Percentiles rank a stretch among this genome's conserved stretches.
Conservation (phyloP, 2,113 vertebrate genomes). For the Halcyon senegalensis region DNA sequence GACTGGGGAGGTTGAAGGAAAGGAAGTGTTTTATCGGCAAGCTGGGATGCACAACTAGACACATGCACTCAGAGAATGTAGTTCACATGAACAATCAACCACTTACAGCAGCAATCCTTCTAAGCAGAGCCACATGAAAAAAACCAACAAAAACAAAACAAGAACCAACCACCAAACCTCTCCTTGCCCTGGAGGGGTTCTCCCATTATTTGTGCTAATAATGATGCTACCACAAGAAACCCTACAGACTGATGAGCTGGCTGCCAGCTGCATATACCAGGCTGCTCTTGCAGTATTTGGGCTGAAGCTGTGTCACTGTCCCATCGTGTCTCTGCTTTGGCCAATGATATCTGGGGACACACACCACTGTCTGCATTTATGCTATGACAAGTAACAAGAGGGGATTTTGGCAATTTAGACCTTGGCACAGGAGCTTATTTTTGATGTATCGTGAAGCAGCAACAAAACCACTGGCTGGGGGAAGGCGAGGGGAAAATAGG, state of each 20-base stretch:
- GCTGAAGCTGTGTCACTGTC: neutral
- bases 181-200: neutral
- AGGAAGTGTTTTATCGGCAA: fast-evolving
- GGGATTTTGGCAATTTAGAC: neutral
- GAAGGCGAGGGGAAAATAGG: neutral
- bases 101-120: neutral
- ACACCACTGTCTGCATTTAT: neutral
- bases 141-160: neutral
- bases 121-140: neutral
- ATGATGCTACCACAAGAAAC: neutral
- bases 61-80: fast-evolving
- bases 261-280: neutral
- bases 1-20: neutral
- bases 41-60: neutral
- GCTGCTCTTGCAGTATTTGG: fast-evolving
- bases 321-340: fast-evolving
- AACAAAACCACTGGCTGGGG: neutral
- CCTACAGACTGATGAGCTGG: neutral
- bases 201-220: neutral
- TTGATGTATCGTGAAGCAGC: neutral
- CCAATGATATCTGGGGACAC: fast-evolving
- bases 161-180: neutral
- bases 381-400: neutral
- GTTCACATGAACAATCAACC: neutral
- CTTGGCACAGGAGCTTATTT: neutral